These are phyloP conservation scores for Pluvianellus socialis DNA, from an alignment of 2,113 vertebrate genomes.

Conservation along the genomic window DNA sequence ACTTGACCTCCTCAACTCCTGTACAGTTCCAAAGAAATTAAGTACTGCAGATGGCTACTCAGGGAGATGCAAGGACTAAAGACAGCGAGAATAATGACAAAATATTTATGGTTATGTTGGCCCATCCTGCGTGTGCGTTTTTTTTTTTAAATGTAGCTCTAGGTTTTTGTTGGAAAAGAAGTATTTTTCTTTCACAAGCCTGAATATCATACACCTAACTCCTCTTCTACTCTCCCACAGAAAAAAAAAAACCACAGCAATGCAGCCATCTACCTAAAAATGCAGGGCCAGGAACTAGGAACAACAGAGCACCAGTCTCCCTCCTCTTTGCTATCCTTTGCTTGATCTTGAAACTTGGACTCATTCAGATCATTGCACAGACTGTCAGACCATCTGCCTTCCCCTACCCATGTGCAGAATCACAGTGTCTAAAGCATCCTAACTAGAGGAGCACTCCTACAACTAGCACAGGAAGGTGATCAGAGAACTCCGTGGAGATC, in stretches of 20 bases:
- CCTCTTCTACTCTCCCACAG: not conserved
- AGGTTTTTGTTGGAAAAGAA: not conserved
- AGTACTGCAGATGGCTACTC: not conserved
- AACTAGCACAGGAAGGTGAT: not conserved
- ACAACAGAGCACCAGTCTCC: not conserved
- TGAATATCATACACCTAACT: not conserved
- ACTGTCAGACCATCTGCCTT: slow-evolving; percentile 10
- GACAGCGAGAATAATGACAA: not conserved
- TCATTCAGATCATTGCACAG: not conserved
- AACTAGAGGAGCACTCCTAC: not conserved
- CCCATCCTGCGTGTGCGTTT: not conserved
- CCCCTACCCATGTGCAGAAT: not conserved
- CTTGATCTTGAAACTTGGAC: not conserved
- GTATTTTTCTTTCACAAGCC: not conserved
- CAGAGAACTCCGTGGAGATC: not conserved
- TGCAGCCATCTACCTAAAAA: not conserved
- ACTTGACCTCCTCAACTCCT: not conserved
- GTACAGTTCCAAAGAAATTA: not conserved
- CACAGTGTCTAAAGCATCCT: not conserved
- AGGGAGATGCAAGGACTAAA: not conserved
- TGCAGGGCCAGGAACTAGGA: not conserved
- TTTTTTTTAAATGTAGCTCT: not conserved
- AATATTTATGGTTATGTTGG: not conserved
- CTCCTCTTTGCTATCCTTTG: not conserved
- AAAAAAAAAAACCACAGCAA: not conserved